phyloP scores from a whole-genome alignment of 2,888 invertebrate genomes.

The Lacanobia wlatinum region DNA sequence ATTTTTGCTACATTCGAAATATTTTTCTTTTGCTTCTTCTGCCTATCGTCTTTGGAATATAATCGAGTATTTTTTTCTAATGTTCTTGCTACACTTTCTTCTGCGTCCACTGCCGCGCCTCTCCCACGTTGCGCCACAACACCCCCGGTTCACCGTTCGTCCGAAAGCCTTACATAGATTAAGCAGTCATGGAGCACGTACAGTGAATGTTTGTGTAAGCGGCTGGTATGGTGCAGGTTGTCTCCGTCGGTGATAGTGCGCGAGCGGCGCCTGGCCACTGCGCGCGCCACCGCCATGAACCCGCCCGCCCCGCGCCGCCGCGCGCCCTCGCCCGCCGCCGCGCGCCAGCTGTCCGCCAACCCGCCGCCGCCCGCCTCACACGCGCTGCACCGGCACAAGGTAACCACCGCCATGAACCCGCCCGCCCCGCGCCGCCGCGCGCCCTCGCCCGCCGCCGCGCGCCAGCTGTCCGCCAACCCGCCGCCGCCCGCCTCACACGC shows the following conservation, averaged over 20 bases:
- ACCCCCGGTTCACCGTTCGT: slow-evolving; percentile 2
- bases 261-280: slow-evolving; percentile 92
- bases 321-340: slow-evolving; percentile 85
- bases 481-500: slow-evolving; percentile 86
- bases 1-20: slow-evolving; percentile 35
- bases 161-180: not conserved
- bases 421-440: slow-evolving; percentile 92
- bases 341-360: slow-evolving; percentile 90
- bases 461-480: slow-evolving; percentile 91
- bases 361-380: slow-evolving; percentile 88
- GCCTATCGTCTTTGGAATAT: slow-evolving; percentile 46
- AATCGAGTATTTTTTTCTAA: slow-evolving; percentile 40
- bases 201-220: not conserved
- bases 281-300: slow-evolving; percentile 94
- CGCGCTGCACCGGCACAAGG: slow-evolving; percentile 75
- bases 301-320: slow-evolving; percentile 93
- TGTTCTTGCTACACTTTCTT: slow-evolving; percentile 51
- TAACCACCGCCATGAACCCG: slow-evolving; percentile 90
- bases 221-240: slow-evolving; percentile 74
- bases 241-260: slow-evolving; percentile 92
- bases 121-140: slow-evolving; percentile 43
- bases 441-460: slow-evolving; percentile 85
- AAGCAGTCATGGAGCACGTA: not conserved
- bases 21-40: slow-evolving; percentile 48
- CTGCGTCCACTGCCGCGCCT: slow-evolving; percentile 45